A percentile compares a stretch with the other conserved stretches of the same genome.
These are phyloP conservation scores for Cyprinodon variegatus DNA, from an alignment of 2,113 vertebrate genomes.

Conservation along the genomic window DNA sequence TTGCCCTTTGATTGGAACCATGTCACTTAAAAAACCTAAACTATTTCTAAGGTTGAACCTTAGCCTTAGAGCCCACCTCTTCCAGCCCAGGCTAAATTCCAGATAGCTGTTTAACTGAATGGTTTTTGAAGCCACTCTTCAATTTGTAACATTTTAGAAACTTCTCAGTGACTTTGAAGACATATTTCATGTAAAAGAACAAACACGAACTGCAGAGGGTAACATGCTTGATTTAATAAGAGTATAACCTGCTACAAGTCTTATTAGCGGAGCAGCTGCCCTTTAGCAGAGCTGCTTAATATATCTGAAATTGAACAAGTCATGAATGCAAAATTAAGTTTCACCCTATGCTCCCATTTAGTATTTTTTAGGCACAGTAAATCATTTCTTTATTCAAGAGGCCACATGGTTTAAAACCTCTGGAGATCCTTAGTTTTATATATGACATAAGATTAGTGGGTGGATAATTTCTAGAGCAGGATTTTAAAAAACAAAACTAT, in stretches of 20 bases:
- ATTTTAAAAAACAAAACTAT: constrained; percentile 51
- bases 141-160: constrained; percentile 17
- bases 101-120: background rate
- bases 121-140: constrained; percentile 1
- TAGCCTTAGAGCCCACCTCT: background rate
- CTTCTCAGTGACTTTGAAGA: background rate
- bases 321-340: constrained; percentile 65
- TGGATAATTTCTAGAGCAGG: constrained; percentile 33
- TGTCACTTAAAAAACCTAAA: too few species aligned
- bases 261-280: constrained; percentile 62
- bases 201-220: background rate
- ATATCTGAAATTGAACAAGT: constrained; percentile 48
- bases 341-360: constrained; percentile 51
- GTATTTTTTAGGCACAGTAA: constrained; percentile 53
- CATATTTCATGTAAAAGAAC: background rate
- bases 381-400: constrained; percentile 35
- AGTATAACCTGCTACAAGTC: constrained; percentile 41
- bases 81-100: background rate
- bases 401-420: constrained; percentile 5
- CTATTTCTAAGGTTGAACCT: background rate
- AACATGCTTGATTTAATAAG: constrained; percentile 45
- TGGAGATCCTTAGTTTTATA: constrained; percentile 25
- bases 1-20: too few species aligned
- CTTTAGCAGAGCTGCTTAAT: constrained; percentile 60
- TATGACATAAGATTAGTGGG: constrained; percentile 35